These are phyloP conservation scores for Diprion similis DNA, from an alignment of 1,140 invertebrate species.

Conservation along the genomic window DNA sequence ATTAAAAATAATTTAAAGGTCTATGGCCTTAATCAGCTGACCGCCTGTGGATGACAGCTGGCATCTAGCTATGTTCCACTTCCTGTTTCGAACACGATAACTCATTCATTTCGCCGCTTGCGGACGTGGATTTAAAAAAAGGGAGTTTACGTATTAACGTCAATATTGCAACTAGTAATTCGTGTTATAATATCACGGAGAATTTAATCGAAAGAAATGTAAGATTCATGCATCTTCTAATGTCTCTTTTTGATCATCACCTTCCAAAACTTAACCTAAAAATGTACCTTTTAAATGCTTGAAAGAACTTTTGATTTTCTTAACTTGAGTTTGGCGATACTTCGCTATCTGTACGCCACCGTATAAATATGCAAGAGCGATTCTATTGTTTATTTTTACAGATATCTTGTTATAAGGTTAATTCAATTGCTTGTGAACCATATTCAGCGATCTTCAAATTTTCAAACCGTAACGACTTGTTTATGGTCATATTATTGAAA, in stretches of 20 bases:
- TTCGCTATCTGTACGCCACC: too few relatives aligned
- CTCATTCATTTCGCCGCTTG: background rate
- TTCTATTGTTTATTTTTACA: too few relatives aligned
- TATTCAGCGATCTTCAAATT: background rate
- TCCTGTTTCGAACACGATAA: background rate
- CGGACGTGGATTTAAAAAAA: too few relatives aligned
- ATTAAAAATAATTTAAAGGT: background rate
- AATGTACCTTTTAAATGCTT: background rate
- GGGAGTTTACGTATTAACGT: too few relatives aligned
- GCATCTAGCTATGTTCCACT: background rate
- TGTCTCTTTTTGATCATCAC: background rate
- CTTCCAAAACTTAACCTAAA: background rate
- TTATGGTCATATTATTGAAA: too few relatives aligned
- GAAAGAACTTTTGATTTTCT: background rate
- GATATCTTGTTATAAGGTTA: background rate
- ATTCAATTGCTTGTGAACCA: background rate
- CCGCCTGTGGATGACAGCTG: background rate
- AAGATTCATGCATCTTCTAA: background rate
- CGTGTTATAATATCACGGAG: background rate
- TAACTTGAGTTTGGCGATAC: too few relatives aligned
- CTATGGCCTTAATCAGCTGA: background rate
- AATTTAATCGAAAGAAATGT: background rate
- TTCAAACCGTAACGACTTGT: too few relatives aligned
- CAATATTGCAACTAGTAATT: too few relatives aligned
- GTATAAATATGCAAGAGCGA: too few relatives aligned